phyloP scores from a whole-genome alignment of 2,797 vertebrate species.

The Labeo calbasu region DNA sequence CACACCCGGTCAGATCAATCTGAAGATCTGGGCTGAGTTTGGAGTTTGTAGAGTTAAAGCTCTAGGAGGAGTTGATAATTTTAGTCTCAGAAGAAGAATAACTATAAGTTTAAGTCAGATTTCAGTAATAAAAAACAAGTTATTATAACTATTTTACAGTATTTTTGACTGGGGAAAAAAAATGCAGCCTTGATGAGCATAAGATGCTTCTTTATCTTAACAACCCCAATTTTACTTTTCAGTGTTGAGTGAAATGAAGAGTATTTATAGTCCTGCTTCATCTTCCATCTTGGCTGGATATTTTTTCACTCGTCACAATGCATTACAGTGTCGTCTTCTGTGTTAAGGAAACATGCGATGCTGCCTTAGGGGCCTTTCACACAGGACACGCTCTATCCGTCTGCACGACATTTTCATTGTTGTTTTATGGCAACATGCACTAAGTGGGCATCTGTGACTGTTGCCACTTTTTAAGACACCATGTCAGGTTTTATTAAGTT shows the following conservation, averaged over 20 bases:
- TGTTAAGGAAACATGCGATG: neutral
- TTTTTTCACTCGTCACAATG: neutral
- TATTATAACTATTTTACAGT: neutral
- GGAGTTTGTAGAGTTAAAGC: no score
- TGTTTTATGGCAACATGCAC: neutral
- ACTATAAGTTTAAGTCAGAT: no score
- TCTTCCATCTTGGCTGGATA: neutral
- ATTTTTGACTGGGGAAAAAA: neutral
- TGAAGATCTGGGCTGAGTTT: no score
- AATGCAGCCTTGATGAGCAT: neutral
- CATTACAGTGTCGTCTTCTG: neutral
- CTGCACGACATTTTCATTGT: neutral
- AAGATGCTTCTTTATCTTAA: neutral
- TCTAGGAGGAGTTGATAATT: no score
- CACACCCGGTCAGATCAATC: no score
- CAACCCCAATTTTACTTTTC: neutral
- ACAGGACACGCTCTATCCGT: neutral
- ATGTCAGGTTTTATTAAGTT: conserved; percentile 15
- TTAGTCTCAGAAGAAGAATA: no score
- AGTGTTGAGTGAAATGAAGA: neutral
- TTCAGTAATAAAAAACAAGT: no score
- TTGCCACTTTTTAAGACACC: neutral
- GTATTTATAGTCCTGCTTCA: neutral
- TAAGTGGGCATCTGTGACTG: neutral
- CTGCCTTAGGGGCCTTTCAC: conserved; percentile 21